Evolutionary conservation across 2,797 vertebrate genomes (phyloP), one percentile per base, ranked within the genome.

Genomic region (Menidia menidia): DNA sequence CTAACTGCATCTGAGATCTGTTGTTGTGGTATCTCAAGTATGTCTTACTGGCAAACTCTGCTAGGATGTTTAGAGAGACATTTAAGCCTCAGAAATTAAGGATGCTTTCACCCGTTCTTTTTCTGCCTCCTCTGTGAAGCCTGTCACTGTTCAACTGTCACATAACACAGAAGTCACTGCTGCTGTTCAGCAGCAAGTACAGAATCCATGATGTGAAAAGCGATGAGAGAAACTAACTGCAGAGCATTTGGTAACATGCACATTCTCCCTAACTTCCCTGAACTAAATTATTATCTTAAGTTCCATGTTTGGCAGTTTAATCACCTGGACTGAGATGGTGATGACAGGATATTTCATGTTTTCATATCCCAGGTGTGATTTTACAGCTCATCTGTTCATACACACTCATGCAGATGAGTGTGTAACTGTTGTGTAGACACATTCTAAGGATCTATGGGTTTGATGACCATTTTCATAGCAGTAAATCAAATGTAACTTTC

Each of bases 171-270:
- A 64, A 65, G 52, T 32, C 55, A 59, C 51, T 14, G 41, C 47
- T 32, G 31, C 35, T 7, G 35, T 39, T 39, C 35, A n/a, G 54
- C 13, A 31, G 14, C 18, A 56, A 65, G 53, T 43, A 47, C 19
- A 12, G 60, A 67, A 39, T 69, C 11, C 67, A 45, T 55, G 71
- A 63, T 80, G 67, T 79, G 43, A 68, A 71, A 70, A 73, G 70
- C 57, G 35, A 58, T 58, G 51, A 42, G 67, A 65, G 73, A 83
- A 25, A 63, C 4, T 31, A 39, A 65, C 60, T 48, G 31, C 60
- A 62, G 60, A 70, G 39, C 50, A 33, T 65, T 65, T 68, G 73
- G 60, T 87, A 66, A 57, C 78, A 83, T 80, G 8, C 35, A 3
- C n/a, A 48, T 32, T n/a, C 43, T 44, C 6, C 11, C 15, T 5